Percentiles rank a stretch among this genome's conserved stretches.
Evolutionary conservation across 2,113 vertebrate species (phyloP).

Genomic region (Sprattus sprattus): DNA sequence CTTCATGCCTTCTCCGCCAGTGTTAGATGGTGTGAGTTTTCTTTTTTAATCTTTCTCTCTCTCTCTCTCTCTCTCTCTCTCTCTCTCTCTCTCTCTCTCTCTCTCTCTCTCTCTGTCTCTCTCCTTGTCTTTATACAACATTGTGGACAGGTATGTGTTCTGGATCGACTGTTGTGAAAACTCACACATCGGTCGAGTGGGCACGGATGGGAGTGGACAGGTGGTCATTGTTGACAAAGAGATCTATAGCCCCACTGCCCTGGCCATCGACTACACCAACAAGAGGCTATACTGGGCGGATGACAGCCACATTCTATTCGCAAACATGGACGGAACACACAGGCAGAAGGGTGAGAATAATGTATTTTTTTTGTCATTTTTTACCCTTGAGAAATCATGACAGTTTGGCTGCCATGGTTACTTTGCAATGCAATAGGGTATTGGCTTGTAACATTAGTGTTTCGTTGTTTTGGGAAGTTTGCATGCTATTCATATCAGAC

Average conservation of each 20-base stretch:
- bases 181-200: conserved; percentile 88
- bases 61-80: not conserved
- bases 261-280: conserved; percentile 97
- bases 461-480: too few relatives aligned
- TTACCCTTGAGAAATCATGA: not conserved
- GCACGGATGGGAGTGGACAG: conserved; percentile 92
- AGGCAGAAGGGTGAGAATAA: conserved; percentile 83
- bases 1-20: not conserved
- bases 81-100: not conserved
- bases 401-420: not conserved
- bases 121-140: not conserved
- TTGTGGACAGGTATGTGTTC: conserved; percentile 82
- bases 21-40: not conserved
- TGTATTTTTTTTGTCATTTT: conserved; percentile 26
- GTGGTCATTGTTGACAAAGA: conserved; percentile 85
- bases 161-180: conserved; percentile 97
- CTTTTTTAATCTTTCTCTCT: not conserved
- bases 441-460: too few relatives aligned
- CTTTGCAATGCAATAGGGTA: not conserved
- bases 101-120: not conserved
- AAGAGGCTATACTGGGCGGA: conserved; percentile 95
- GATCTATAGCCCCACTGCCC: conserved; percentile 88
- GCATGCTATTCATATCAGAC: too few relatives aligned
- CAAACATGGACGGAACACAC: conserved; percentile 91
- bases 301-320: conserved; percentile 93